Percentiles rank a stretch among this genome's conserved stretches.
phyloP scores from a whole-genome alignment of 1,140 invertebrate genomes.

The Drosophila miranda region DNA sequence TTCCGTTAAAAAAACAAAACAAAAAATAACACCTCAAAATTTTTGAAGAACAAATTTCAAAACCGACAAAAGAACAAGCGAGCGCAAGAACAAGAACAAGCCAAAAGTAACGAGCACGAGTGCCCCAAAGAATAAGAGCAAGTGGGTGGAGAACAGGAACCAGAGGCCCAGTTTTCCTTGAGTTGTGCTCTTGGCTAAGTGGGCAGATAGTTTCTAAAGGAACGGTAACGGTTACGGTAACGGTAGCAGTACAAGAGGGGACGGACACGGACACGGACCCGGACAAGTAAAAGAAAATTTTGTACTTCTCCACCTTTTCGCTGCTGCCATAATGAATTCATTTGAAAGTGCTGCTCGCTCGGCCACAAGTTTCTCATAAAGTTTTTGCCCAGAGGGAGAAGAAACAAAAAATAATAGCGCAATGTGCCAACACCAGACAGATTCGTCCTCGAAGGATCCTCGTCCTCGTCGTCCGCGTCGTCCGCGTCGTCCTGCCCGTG shows the following conservation, averaged over 20 bases:
- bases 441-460: constrained; percentile 26
- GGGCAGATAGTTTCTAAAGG: constrained; percentile 51
- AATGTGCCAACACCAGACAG: constrained; percentile 14
- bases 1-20: constrained; percentile 59
- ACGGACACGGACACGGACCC: no score
- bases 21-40: constrained; percentile 56
- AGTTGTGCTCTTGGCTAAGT: constrained; percentile 26
- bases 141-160: constrained; percentile 45
- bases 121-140: constrained; percentile 41
- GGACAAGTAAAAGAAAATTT: constrained; percentile 64
- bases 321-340: constrained; percentile 69
- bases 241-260: neutral
- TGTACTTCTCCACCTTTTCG: constrained; percentile 48
- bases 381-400: constrained; percentile 19
- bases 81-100: constrained; percentile 56
- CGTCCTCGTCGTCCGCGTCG: constrained; percentile 11
- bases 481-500: constrained; percentile 4
- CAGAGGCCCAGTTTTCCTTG: constrained; percentile 39
- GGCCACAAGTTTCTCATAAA: constrained; percentile 48
- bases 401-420: constrained; percentile 15
- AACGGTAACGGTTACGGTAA: constrained; percentile 12
- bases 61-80: constrained; percentile 65
- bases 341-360: constrained; percentile 47
- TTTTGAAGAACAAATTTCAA: constrained; percentile 69
- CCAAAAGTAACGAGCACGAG: constrained; percentile 65